These are phyloP conservation scores for Brachyistius frenatus DNA, from an alignment of 2,113 vertebrate species.

Conservation along the genomic window DNA sequence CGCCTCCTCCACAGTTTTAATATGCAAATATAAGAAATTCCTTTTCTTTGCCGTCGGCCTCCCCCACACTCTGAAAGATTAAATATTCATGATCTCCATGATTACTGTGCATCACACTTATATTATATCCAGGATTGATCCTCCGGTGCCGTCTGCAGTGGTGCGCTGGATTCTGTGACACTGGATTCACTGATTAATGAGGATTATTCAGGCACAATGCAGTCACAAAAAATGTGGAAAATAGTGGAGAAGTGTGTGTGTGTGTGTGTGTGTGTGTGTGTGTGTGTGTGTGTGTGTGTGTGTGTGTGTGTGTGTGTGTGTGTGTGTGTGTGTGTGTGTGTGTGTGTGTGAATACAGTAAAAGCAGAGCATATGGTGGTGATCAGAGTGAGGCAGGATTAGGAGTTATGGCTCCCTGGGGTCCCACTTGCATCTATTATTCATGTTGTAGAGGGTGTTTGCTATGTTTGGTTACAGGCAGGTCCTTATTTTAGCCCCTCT, in stretches of 20 bases:
- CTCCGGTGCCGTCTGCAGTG: not conserved
- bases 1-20: constrained; percentile 57
- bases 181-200: constrained; percentile 17
- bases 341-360: constrained; percentile 21
- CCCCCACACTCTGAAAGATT: constrained; percentile 54
- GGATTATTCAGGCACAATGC: constrained; percentile 7
- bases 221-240: not conserved
- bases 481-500: constrained; percentile 22
- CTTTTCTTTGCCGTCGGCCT: constrained; percentile 27
- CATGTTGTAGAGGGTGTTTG: constrained; percentile 56
- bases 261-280: not conserved
- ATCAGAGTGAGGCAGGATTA: constrained; percentile 60
- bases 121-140: constrained; percentile 8
- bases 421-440: constrained; percentile 78
- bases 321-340: not conserved
- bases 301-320: not conserved
- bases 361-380: constrained; percentile 70
- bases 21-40: constrained; percentile 69
- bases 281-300: not conserved
- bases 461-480: constrained; percentile 57
- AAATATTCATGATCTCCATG: constrained; percentile 71
- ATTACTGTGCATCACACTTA: constrained; percentile 47
- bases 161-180: constrained; percentile 3
- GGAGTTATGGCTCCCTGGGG: constrained; percentile 68
- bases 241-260: not conserved